phyloP scores from a whole-genome alignment of 2,797 vertebrate genomes.

The Xyrichtys novacula region DNA sequence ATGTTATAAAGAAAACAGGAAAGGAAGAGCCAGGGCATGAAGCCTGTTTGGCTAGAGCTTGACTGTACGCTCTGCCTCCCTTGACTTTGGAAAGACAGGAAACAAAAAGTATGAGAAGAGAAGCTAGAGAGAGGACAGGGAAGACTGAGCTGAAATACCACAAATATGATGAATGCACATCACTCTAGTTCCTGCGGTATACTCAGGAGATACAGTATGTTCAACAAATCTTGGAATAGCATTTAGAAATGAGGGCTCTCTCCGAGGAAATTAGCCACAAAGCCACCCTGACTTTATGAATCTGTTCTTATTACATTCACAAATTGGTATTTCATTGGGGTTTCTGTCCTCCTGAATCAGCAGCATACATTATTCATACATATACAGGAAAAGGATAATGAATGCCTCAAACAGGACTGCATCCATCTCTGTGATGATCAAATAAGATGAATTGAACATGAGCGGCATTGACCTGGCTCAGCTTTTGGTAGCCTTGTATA shows the following conservation, averaged over 20 bases:
- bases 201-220: neutral
- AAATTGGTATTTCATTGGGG: constrained; percentile 62
- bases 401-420: constrained; percentile 51
- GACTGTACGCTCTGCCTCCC: too few relatives aligned
- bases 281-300: constrained; percentile 42
- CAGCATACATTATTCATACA: constrained; percentile 66
- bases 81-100: too few relatives aligned
- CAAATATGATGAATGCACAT: constrained; percentile 19
- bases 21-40: too few relatives aligned
- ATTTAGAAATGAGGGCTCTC: constrained; percentile 29
- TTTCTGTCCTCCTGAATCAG: constrained; percentile 62
- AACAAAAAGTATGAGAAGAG: too few relatives aligned
- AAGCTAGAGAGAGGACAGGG: too few relatives aligned
- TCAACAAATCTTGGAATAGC: constrained; percentile 5
- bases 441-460: constrained; percentile 56
- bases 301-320: constrained; percentile 58
- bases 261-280: constrained; percentile 44
- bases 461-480: constrained; percentile 39
- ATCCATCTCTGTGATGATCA: constrained; percentile 45
- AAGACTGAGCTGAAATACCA: too few relatives aligned
- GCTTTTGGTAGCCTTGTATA: constrained; percentile 34
- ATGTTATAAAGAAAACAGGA: too few relatives aligned
- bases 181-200: neutral
- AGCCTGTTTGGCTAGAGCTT: too few relatives aligned
- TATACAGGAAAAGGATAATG: constrained; percentile 54